phyloP scores from a whole-genome alignment of 2,113 vertebrate species.

The Apteryx owenii region DNA sequence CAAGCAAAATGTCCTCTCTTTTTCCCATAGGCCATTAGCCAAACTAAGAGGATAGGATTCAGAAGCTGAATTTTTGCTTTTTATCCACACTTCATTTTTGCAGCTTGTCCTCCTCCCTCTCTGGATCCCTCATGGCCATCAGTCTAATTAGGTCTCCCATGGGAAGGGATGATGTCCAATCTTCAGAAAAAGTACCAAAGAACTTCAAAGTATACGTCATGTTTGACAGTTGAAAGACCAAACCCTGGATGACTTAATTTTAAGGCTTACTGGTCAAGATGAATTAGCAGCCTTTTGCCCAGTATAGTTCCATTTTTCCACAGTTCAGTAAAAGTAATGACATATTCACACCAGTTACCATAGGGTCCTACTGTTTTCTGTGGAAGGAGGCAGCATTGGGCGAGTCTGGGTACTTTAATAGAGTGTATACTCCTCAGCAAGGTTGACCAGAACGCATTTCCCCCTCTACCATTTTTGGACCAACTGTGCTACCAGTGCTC shows the following conservation, averaged over 20 bases:
- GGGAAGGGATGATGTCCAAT: not conserved
- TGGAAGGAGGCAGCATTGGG: not conserved
- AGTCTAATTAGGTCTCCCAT: not conserved
- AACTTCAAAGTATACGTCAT: not conserved
- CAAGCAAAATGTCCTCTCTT: not conserved
- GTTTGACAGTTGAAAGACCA: not conserved
- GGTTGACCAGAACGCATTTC: not conserved
- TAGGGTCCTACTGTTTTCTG: not conserved
- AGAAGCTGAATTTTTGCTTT: not conserved
- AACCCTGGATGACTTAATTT: not conserved
- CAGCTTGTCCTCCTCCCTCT: not conserved
- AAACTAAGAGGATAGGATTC: not conserved
- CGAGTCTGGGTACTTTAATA: not conserved
- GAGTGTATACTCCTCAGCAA: not conserved
- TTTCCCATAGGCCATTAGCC: not conserved
- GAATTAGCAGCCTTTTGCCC: not conserved
- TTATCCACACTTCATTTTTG: not conserved
- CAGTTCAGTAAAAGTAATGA: not conserved
- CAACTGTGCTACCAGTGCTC: not conserved
- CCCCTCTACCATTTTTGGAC: not conserved
- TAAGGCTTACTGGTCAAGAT: not conserved
- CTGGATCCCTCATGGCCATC: not conserved
- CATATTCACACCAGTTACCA: not conserved
- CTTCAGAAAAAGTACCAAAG: not conserved
- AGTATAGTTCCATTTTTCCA: not conserved